Evolutionary conservation across 2,113 vertebrate species (phyloP), one percentile per base, ranked within the genome.

Genomic region (Anhinga anhinga): DNA sequence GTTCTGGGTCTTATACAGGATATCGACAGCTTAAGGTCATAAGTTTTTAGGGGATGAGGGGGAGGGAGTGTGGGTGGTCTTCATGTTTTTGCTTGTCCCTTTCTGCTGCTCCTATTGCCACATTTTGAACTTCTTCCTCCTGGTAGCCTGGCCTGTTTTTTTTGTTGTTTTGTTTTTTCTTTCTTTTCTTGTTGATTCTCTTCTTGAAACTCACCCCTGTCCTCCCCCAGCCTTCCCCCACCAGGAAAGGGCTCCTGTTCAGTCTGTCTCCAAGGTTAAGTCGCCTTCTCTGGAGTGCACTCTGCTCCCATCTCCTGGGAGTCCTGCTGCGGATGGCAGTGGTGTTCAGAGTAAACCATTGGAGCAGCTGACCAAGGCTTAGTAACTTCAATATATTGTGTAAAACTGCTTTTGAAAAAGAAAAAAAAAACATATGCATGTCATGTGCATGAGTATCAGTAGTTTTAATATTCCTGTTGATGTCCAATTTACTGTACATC

Each of bases 401-500:
- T 98, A 98, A 98, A 98, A 97, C 96, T 95, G 96, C 95, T 95
- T 97, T 98, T 96, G 95, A 91, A 89, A 95, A 96, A 88, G 27
- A 49, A 87, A 89, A 88, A 97, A 96, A 97, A 97, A 91, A 92
- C 93, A 94, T 98, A 98, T 98, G 98, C 98, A 98, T 98, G 98
- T 98, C 96, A 97, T 4, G 95, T 98, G 98, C 98, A 98, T 98
- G 98, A 98, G 90, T 98, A 97, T 98, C 97, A 95, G 91, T 97
- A 95, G 97, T 98, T 98, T 98, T 97, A 97, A 97, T 98, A 98
- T 97, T 98, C 95, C 77, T 94, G 71, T 98, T 98, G 96, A 96
- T 98, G 98, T 98, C 98, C 97, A 96, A 97, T 93, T 98, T 98
- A 96, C 96, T 98, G 97, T 98, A 98, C 98, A 98, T 98, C 98